A percentile compares a stretch with the other conserved stretches of the same genome.
Conservation (phyloP, 2,888 invertebrate genomes). For the Melangyna quadrimaculata region DNA sequence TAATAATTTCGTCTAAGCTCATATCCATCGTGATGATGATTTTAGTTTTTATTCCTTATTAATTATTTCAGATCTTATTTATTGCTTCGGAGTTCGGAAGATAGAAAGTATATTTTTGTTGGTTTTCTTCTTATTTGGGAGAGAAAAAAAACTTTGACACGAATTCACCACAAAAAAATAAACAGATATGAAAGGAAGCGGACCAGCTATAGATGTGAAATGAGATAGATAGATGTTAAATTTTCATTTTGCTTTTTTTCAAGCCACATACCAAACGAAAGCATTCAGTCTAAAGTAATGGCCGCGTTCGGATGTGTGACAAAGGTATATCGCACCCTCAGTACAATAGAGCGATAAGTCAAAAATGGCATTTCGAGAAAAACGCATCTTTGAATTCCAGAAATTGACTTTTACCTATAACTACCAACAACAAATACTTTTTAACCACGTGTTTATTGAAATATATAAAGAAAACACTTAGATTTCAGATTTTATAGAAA, state of each 20-base stretch:
- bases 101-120: background rate
- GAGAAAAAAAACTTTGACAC: conserved; percentile 32
- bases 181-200: conserved; percentile 51
- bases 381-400: too few species aligned
- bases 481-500: too few species aligned
- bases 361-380: too few species aligned
- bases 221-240: conserved; percentile 17
- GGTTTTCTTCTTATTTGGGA: background rate
- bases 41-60: background rate
- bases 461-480: too few species aligned
- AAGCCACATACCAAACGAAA: background rate
- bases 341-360: too few species aligned
- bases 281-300: background rate
- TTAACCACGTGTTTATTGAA: too few species aligned
- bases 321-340: too few species aligned
- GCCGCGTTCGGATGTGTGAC: too few species aligned
- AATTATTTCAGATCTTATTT: background rate
- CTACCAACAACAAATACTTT: too few species aligned
- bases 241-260: background rate
- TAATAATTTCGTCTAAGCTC: conserved; percentile 77
- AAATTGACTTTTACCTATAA: too few species aligned
- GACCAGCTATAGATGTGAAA: background rate
- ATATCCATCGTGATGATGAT: conserved; percentile 74
- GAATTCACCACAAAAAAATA: conserved; percentile 53
- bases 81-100: too few species aligned